Evolutionary conservation across 1,140 invertebrate genomes (phyloP).

Genomic region (Venustaconcha ellipsiformis): DNA sequence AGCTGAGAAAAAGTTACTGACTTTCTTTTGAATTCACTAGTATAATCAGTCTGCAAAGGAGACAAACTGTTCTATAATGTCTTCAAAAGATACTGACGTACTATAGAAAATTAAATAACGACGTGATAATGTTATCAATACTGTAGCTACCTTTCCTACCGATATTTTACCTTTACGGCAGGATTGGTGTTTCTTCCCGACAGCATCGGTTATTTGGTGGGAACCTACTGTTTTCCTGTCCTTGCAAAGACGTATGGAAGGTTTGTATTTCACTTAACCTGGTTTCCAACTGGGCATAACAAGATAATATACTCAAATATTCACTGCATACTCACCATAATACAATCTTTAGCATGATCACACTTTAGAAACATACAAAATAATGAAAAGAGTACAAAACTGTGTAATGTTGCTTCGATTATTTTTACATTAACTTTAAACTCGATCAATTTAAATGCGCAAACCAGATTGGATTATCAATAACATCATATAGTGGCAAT

Average conservation of each 20-base stretch:
- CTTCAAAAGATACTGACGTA: neutral
- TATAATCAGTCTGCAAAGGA: neutral
- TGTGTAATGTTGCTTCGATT: too few species aligned
- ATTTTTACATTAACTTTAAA: too few species aligned
- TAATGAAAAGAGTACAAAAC: too few species aligned
- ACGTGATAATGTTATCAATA: neutral
- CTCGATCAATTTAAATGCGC: too few species aligned
- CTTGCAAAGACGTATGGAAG: conserved; percentile 95
- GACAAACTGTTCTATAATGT: neutral
- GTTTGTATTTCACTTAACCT: conserved; percentile 27
- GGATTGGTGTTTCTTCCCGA: conserved; percentile 93
- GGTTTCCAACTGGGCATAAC: too few species aligned
- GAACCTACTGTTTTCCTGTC: conserved; percentile 96
- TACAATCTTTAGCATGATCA: neutral
- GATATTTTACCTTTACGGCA: conserved; percentile 19
- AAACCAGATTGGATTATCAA: too few species aligned
- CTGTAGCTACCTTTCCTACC: neutral
- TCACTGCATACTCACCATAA: neutral
- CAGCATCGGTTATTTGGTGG: conserved; percentile 95
- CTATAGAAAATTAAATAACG: neutral
- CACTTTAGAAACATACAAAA: too few species aligned
- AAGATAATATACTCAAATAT: neutral
- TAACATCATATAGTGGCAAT: too few species aligned
- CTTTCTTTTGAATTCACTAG: too few species aligned
- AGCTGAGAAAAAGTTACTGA: too few species aligned